Conservation (phyloP, 2,797 vertebrate species). For the Takifugu rubripes region DNA sequence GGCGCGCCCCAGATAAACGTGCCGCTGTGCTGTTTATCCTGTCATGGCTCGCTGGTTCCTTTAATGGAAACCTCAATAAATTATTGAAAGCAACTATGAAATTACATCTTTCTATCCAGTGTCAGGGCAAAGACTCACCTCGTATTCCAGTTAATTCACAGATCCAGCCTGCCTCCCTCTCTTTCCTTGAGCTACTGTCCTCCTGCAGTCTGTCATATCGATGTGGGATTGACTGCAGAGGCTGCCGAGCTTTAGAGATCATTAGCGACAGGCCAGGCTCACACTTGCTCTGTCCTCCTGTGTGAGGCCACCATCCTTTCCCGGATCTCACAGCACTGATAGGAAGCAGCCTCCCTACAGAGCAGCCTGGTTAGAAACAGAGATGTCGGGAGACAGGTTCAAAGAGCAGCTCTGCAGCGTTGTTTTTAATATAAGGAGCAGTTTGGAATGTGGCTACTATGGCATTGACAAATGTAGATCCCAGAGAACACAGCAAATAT, state of each 20-base stretch:
- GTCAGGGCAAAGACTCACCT: constrained; percentile 10
- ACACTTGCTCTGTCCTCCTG: constrained; percentile 51
- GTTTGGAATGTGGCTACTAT: background rate
- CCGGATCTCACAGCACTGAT: constrained; percentile 52
- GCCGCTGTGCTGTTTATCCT: constrained; percentile 4
- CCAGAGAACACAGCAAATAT: background rate
- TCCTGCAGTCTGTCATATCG: constrained; percentile 43
- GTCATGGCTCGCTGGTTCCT: constrained; percentile 1
- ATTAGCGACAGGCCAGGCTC: constrained; percentile 57
- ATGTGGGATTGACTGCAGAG: constrained; percentile 70
- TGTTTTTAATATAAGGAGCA: too few relatives aligned
- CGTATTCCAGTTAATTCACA: constrained; percentile 29
- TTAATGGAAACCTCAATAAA: constrained; percentile 21
- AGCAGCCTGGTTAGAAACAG: constrained; percentile 37
- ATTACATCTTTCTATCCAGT: constrained; percentile 30
- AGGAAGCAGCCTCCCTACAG: constrained; percentile 54
- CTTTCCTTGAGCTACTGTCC: constrained; percentile 27
- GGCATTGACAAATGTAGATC: background rate
- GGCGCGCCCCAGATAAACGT: background rate
- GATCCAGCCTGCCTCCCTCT: constrained; percentile 17
- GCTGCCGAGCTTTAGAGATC: constrained; percentile 64
- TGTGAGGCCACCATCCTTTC: constrained; percentile 37
- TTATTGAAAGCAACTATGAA: constrained; percentile 17
- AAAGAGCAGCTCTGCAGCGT: too few relatives aligned
- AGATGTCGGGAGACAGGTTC: constrained; percentile 43